Evolutionary conservation across 2,113 vertebrate species (phyloP).

Genomic region (Dissostichus mawsoni): DNA sequence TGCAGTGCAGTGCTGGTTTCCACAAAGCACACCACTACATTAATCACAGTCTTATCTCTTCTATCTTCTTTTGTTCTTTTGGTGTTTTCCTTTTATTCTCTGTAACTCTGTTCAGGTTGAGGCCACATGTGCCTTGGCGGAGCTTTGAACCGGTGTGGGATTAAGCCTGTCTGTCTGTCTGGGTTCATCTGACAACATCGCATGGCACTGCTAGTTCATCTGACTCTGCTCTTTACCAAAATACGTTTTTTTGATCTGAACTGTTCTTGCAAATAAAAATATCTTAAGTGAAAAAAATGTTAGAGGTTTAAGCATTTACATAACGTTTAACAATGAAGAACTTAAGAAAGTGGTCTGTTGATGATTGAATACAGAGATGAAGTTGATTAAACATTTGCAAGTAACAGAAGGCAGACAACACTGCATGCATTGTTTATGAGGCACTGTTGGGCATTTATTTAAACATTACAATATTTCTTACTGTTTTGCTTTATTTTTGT

Average conservation of each 20-base stretch:
- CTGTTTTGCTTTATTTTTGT: not conserved
- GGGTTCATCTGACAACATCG: conserved; percentile 48
- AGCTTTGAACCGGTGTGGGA: conserved; percentile 76
- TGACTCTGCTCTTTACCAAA: conserved; percentile 28
- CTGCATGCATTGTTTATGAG: not conserved
- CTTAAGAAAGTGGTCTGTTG: not conserved
- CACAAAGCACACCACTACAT: conserved; percentile 45
- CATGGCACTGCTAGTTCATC: conserved; percentile 28
- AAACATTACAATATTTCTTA: not conserved
- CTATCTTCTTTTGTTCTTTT: conserved; percentile 52
- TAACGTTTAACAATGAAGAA: not conserved
- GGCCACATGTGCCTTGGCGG: conserved; percentile 76
- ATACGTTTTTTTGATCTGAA: conserved; percentile 25
- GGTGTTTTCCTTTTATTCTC: conserved; percentile 49
- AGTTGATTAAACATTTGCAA: not conserved
- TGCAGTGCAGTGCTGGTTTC: conserved; percentile 33
- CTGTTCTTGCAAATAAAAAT: conserved; percentile 8
- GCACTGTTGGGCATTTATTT: not conserved
- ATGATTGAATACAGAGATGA: not conserved
- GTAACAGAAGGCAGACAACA: not conserved
- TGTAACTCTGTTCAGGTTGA: conserved; percentile 75
- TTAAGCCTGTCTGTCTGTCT: conserved; percentile 67
- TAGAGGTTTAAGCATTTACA: not conserved
- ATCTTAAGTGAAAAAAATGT: not conserved
- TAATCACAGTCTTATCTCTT: conserved; percentile 44